Evolutionary conservation across 2,113 vertebrate species (phyloP).

Genomic region (Euleptes europaea): DNA sequence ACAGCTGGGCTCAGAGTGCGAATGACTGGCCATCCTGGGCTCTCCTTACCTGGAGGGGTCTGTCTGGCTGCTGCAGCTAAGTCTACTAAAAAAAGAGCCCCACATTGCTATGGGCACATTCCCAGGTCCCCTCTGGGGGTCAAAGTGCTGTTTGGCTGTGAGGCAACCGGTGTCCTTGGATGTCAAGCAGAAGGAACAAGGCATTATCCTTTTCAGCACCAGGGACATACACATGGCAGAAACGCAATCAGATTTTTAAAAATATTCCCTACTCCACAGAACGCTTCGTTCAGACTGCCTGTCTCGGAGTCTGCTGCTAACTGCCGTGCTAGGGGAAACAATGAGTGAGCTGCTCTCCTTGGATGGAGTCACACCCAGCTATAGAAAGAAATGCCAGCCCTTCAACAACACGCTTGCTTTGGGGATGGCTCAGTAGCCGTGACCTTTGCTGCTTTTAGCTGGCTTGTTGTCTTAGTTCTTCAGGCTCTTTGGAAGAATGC

Average conservation of each 20-base stretch:
- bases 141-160: conserved; percentile 52
- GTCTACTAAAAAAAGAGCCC: neutral
- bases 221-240: conserved; percentile 37
- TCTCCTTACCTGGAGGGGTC: neutral
- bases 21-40: neutral
- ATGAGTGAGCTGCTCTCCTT: neutral
- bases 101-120: conserved; percentile 7
- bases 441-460: rapidly evolving
- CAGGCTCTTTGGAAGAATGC: neutral
- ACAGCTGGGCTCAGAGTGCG: conserved; percentile 33
- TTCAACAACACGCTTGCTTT: neutral
- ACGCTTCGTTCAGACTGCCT: neutral
- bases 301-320: rapidly evolving
- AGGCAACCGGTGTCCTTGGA: conserved; percentile 60
- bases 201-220: conserved; percentile 66
- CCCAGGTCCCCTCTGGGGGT: conserved; percentile 41
- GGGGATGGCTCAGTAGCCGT: neutral
- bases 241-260: conserved; percentile 47
- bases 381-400: neutral
- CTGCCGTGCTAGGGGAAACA: neutral
- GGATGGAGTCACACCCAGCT: rapidly evolving
- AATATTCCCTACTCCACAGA: conserved; percentile 35
- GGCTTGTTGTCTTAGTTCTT: neutral
- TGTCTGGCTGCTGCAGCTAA: neutral
- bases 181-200: conserved; percentile 47